Evolutionary conservation across 1,140 invertebrate genomes (phyloP), one percentile per base, ranked within the genome.

Genomic region (Drosophila kanapiae): DNA sequence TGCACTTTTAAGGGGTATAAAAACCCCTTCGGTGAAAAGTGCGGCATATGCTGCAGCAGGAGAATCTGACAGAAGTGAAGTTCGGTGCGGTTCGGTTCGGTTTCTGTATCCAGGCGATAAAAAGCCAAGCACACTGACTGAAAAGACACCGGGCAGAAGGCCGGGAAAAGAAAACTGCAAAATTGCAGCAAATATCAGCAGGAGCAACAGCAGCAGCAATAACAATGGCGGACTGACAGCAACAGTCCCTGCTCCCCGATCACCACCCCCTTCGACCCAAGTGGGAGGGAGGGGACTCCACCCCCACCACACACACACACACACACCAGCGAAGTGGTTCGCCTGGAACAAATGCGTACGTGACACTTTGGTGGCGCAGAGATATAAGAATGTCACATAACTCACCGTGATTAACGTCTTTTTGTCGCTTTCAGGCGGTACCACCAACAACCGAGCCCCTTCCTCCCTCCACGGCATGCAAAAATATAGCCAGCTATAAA

Each of bases 311-410:
- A 49, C 47, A 43, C 31, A 35, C 51, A 6, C 35, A 45, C 62
- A 57, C 16, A 31, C 48, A 40, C 48, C 65, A 29, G 38, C 68
- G 16, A 54, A 82, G 49, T 59, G 69, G 75, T 88, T 75, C 43
- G 78, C 65, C 57, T 72, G 78, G 67, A 88, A 82, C 85, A 90
- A 88, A 88, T 88, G 85, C 85, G 85, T 85, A 90, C 85, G 85
- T 88, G 85, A 88, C 85, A 90, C 85, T 88, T 87, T 85, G 85
- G 85, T 90, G 85, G 85, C 81, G 82, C 81, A 88, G 85, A 88
- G 84, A 88, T 88, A 88, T 88, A 88, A 81, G 81, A 85, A 79
- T 72, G 85, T 88, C 84, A 90, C 84, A 88, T 88, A 88, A 88
- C 84, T 88, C 84, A 88, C 75, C 81, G 85, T 88, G 85, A 88